Evolutionary conservation across 2,113 vertebrate genomes (phyloP), one percentile per base, ranked within the genome.

Genomic region (Conger conger): DNA sequence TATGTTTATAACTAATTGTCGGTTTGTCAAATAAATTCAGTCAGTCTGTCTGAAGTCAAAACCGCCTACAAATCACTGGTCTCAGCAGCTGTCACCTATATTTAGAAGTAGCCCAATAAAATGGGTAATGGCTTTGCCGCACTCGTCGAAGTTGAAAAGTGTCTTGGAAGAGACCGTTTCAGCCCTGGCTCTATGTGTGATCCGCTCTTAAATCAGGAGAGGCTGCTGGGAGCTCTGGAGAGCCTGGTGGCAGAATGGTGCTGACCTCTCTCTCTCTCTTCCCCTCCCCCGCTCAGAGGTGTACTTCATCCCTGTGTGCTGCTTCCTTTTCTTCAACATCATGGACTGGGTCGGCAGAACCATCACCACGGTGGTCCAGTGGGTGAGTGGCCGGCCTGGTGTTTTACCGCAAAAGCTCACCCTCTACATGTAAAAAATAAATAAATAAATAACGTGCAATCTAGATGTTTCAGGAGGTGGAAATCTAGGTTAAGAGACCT

Each of bases 231-330:
- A 63, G 57, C 57, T 27, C 18, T 63, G 57, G 20, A 57, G 54
- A 16, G 54, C 18, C 54, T 57, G 54, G 40, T 9, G 2, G 57
- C 57, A 63, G 36, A 38, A 78, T 38, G 35, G 15, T 50, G 0
- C 18, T 50, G 27, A 40, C 42, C 6, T 18, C 54, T 13, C n/a
- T 33, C 37, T 37, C 17, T 38, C 35, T 0, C 77, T 42, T 13
- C 45, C 7, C 13, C 45, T 37, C 37, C 40, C 40, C 53, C 23
- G n/a, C 54, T 42, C 79, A 95, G 94, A 86, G 2, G 76, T 79
- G n/a, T 94, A 93, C 89, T 95, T 95, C 89, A 95, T 89, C 84
- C 93, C 94, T 0, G 88, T 95, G 33, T 94, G 93, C 87, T 94
- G 93, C 54, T 95, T 95, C 83, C 92, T 95, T 6, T 82, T 90